phyloP scores from a whole-genome alignment of 2,113 vertebrate genomes.

The Elachura formosa region DNA sequence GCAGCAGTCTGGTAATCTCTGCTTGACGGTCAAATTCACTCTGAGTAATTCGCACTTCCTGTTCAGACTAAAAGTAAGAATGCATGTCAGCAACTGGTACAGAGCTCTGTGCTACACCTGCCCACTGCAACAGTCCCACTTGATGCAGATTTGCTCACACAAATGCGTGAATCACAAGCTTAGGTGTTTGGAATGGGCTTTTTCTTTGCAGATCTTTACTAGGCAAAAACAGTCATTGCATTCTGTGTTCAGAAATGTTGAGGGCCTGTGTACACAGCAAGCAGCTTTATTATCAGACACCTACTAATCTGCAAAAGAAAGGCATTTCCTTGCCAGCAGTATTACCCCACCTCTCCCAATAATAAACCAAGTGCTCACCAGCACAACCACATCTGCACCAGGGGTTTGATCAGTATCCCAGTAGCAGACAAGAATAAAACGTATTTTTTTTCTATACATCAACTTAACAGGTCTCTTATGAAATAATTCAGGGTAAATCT shows the following conservation, averaged over 20 bases:
- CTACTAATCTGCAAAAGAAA: neutral
- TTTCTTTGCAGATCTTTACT: neutral
- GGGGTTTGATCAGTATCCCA: neutral
- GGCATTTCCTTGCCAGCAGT: neutral
- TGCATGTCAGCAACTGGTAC: neutral
- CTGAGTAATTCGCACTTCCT: conserved; percentile 94
- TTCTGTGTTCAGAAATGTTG: neutral
- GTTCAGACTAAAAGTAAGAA: conserved; percentile 82
- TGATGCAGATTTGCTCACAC: neutral
- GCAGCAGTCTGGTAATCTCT: conserved; percentile 93
- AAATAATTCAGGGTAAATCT: neutral
- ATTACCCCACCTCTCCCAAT: neutral
- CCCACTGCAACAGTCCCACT: neutral
- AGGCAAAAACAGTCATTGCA: neutral
- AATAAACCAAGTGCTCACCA: neutral
- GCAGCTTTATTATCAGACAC: neutral
- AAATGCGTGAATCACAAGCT: neutral
- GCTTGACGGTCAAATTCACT: conserved; percentile 97
- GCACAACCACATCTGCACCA: neutral
- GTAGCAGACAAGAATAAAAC: neutral
- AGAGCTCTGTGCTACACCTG: neutral
- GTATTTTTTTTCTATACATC: neutral
- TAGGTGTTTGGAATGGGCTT: neutral
- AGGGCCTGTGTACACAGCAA: neutral
- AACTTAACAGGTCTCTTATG: neutral